Conservation (phyloP, 1,140 invertebrate species). For the Panulirus ornatus region DNA sequence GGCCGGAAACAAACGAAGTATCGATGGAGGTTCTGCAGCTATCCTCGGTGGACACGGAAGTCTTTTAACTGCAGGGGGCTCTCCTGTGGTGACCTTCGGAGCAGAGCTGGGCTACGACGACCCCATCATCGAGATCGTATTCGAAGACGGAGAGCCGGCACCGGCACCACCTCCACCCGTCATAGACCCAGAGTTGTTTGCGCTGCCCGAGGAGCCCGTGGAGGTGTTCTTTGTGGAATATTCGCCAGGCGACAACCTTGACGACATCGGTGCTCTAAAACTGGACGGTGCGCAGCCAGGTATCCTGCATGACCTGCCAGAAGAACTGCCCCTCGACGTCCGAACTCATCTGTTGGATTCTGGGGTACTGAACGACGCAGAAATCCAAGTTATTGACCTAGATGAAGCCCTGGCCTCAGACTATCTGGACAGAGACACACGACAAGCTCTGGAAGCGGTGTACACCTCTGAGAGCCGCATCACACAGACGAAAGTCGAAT, state of each 20-base stretch:
- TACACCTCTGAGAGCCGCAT: conserved; percentile 66
- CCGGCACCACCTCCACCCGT: conserved; percentile 64
- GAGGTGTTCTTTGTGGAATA: conserved; percentile 74
- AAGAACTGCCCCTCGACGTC: conserved; percentile 65
- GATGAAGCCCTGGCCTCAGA: conserved; percentile 61
- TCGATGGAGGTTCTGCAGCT: conserved; percentile 4
- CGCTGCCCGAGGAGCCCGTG: conserved; percentile 61
- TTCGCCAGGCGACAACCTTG: conserved; percentile 67
- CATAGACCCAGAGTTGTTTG: conserved; percentile 68
- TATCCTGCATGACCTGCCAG: conserved; percentile 68
- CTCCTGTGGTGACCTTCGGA: conserved; percentile 42
- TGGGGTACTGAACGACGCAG: conserved; percentile 68
- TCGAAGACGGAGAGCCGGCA: conserved; percentile 70
- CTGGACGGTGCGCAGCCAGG: conserved; percentile 63
- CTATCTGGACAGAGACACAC: conserved; percentile 45
- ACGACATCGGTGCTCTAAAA: conserved; percentile 53
- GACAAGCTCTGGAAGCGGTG: conserved; percentile 60
- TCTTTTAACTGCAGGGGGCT: not conserved
- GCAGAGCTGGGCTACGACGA: conserved; percentile 70
- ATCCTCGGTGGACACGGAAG: not conserved
- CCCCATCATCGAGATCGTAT: conserved; percentile 74
- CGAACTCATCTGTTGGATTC: conserved; percentile 62
- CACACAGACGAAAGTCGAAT: conserved; percentile 30
- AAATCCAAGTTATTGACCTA: conserved; percentile 70
- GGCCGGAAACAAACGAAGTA: conserved; percentile 12